Base-by-base conservation (phyloP, 2,797 vertebrate genomes). In the Macrochelys suwanniensis region DNA sequence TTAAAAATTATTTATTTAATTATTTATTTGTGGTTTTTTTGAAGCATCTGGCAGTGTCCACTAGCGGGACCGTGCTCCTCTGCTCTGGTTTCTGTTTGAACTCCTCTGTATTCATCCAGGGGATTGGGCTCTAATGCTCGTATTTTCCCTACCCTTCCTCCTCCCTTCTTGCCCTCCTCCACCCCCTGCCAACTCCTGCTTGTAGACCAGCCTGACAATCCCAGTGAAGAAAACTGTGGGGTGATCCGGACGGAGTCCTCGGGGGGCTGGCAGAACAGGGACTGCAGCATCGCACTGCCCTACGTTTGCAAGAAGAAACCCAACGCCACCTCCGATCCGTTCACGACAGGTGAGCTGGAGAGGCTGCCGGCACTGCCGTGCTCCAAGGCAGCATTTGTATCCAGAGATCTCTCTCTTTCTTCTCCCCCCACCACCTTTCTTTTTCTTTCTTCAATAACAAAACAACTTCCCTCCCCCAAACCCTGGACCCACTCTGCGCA, bases 231-330 rank as follows among this genome's bases (percentile, higher is more conserved):
- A 97, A 99, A 99, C 97, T 99, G 99, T 0, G 99, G 98, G 0
- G 99, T 99, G 95, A 99, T 99, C 97, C 98, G 99, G 85, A 99
- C 99, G 0, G 99, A 99, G 98, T 99, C 99, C 0, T 99, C 99
- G 0, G 99, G 99, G 0, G 98, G 99, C 28, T 99, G 99, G 99
- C 99, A 99, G 97, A 99, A 99, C 97, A 98, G 99, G 0, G 99
- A 99, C 92, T 99, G 99, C 50, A 98, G 99, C 86, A 99, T 99
- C 0, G 99, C 99, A 23, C 98, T 99, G 94, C 99, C 99, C 2
- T 99, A 99, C 0, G 99, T 99, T 57, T 99, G 99, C 96, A 99
- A 99, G 98, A 99, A 99, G 98, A 99, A 99, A 65, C 99, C 99
- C 91, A 99, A 99, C 0, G 98, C 99, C 96, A 99, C 99, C 0